These are phyloP conservation scores for Etheostoma cragini DNA, from an alignment of 2,113 vertebrate species.

Conservation along the genomic window DNA sequence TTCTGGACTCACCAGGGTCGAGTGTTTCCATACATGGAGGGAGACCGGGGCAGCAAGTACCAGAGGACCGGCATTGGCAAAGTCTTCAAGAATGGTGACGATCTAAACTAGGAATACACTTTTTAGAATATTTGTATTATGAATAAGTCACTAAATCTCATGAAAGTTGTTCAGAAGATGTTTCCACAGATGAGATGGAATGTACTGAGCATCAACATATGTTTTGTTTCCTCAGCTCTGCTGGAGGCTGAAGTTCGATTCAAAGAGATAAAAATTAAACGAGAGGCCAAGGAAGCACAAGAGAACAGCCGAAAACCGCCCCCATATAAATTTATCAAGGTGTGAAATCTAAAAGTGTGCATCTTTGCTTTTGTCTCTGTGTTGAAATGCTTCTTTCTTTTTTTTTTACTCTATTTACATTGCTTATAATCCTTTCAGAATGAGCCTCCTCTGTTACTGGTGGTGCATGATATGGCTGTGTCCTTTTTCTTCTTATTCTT, in stretches of 20 bases:
- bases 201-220: not conserved
- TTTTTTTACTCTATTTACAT: not conserved
- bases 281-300: conserved; percentile 94
- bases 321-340: conserved; percentile 97
- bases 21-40: conserved; percentile 98
- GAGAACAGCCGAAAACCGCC: conserved; percentile 95
- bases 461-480: not conserved
- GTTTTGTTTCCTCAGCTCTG: conserved; percentile 84
- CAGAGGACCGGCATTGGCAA: conserved; percentile 94
- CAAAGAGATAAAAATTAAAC: conserved; percentile 91
- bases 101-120: not conserved
- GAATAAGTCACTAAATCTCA: not conserved
- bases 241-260: conserved; percentile 94
- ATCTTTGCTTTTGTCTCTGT: not conserved
- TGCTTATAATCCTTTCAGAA: not conserved
- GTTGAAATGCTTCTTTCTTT: not conserved
- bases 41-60: conserved; percentile 94
- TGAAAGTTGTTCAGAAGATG: not conserved
- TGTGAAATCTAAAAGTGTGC: conserved; percentile 52
- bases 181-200: not conserved
- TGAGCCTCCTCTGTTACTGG: not conserved
- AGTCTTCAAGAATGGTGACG: conserved; percentile 95
- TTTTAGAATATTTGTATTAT: not conserved
- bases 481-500: not conserved
- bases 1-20: conserved; percentile 99